These are phyloP conservation scores for Dicyrtoma fusca DNA, from an alignment of 2,888 invertebrate genomes.

Conservation along the genomic window DNA sequence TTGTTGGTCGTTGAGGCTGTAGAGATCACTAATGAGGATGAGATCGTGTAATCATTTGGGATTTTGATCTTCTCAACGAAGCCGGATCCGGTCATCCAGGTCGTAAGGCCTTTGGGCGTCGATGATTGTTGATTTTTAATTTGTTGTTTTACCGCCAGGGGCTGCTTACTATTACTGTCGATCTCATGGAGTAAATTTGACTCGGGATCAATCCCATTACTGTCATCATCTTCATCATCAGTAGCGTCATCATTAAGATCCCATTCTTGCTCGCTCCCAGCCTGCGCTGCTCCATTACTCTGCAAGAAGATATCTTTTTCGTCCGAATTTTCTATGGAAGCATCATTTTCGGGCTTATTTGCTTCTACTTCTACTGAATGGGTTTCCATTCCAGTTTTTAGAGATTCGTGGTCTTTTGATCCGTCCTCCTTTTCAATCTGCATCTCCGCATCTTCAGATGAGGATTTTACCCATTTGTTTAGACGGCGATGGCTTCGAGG, in stretches of 20 bases:
- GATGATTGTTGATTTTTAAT: slow-evolving; percentile 44
- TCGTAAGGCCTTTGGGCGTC: slow-evolving; percentile 55
- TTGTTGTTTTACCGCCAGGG: not conserved
- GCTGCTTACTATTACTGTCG: not conserved
- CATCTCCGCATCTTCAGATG: slow-evolving; percentile 37
- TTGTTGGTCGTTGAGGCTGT: slow-evolving; percentile 38
- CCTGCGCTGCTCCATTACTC: slow-evolving; percentile 25
- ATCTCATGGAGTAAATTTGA: slow-evolving; percentile 39
- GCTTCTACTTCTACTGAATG: slow-evolving; percentile 39
- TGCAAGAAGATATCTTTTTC: slow-evolving; percentile 53
- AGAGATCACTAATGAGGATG: slow-evolving; percentile 26
- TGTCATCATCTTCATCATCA: slow-evolving; percentile 26
- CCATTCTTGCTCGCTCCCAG: slow-evolving; percentile 4
- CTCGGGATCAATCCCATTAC: slow-evolving; percentile 24
- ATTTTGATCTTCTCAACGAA: slow-evolving; percentile 42
- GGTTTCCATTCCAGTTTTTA: slow-evolving; percentile 49
- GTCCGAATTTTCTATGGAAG: slow-evolving; percentile 51
- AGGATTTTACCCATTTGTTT: slow-evolving; percentile 40
- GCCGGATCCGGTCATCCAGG: slow-evolving; percentile 47
- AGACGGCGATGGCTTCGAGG: slow-evolving; percentile 45
- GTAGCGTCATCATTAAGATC: slow-evolving; percentile 31
- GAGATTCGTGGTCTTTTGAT: slow-evolving; percentile 48
- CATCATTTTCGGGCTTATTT: slow-evolving; percentile 41
- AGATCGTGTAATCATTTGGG: slow-evolving; percentile 51
- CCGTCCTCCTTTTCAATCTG: slow-evolving; percentile 41